Evolutionary conservation across 2,113 vertebrate species (phyloP).

Genomic region (Chloropsis hardwickii): DNA sequence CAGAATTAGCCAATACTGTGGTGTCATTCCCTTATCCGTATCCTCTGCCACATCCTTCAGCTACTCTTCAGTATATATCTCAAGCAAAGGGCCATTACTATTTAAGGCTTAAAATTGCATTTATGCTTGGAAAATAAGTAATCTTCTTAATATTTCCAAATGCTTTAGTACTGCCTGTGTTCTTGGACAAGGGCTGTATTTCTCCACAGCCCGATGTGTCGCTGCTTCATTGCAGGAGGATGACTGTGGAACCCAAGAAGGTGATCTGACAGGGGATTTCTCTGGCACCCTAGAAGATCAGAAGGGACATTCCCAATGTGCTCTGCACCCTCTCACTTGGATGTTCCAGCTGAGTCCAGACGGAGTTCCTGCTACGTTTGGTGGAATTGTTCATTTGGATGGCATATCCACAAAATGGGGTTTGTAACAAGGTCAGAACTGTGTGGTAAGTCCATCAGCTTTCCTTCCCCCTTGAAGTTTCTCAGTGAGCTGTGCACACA

Average conservation of each 20-base stretch:
- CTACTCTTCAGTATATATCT: not conserved
- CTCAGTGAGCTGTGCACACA: not conserved
- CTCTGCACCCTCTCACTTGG: not conserved
- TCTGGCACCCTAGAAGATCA: not conserved
- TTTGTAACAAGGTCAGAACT: not conserved
- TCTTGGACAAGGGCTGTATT: not conserved
- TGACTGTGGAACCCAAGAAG: not conserved
- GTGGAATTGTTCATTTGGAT: not conserved
- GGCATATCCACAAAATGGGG: not conserved
- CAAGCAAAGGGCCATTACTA: not conserved
- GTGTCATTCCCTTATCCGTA: not conserved
- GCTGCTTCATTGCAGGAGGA: not conserved
- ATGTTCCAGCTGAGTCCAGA: not conserved
- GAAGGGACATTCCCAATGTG: not conserved
- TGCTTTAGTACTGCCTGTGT: not conserved
- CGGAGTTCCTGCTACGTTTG: not conserved
- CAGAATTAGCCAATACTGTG: not conserved
- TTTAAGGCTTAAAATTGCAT: not conserved
- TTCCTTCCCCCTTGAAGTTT: not conserved
- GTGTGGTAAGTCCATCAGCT: not conserved
- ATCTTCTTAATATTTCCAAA: not conserved
- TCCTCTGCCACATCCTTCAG: not conserved
- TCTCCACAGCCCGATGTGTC: not conserved
- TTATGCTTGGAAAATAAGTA: not conserved
- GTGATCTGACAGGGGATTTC: not conserved